These are phyloP conservation scores for Bolinopsis microptera DNA, from an alignment of 37 sponge, comb jelly and placozoan species.

Conservation along the genomic window DNA sequence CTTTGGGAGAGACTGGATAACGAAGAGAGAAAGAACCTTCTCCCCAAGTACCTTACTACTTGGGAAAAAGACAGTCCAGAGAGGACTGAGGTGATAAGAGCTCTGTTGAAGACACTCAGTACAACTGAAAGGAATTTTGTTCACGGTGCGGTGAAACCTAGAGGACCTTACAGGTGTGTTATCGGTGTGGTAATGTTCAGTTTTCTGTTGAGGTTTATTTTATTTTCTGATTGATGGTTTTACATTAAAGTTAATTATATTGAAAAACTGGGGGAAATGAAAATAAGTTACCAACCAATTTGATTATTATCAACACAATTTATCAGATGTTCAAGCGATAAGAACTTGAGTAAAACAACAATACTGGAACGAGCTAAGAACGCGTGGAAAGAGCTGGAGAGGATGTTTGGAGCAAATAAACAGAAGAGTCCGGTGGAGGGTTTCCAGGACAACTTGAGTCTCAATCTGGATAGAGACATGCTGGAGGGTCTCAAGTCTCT, in stretches of 20 bases:
- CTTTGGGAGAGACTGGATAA: constrained; percentile 4
- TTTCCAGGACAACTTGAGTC: neutral
- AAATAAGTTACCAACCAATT: neutral
- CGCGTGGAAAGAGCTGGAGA: constrained; percentile 62
- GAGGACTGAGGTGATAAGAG: neutral
- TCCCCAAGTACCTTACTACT: neutral
- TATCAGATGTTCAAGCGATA: constrained; percentile 48
- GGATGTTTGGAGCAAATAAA: constrained; percentile 56
- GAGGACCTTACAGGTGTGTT: constrained; percentile 63
- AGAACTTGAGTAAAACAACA: constrained; percentile 55
- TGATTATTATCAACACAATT: no score
- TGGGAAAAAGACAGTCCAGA: constrained; percentile 3
- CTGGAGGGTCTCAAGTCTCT: constrained; percentile 57
- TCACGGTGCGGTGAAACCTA: constrained; percentile 2
- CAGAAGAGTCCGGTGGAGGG: neutral
- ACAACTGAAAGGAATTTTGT: constrained; percentile 55
- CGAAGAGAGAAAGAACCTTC: neutral
- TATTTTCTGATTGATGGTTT: neutral
- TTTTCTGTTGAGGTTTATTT: neutral
- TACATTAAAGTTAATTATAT: neutral
- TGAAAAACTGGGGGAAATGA: neutral
- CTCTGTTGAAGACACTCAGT: neutral
- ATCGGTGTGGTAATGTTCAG: no score
- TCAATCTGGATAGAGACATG: constrained; percentile 54
- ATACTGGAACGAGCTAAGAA: constrained; percentile 58